A percentile compares a stretch with the other conserved stretches of the same genome.
Conservation (phyloP, 30 jellyfish, hydroid and myxozoan species). For the Sanderia malayensis region DNA sequence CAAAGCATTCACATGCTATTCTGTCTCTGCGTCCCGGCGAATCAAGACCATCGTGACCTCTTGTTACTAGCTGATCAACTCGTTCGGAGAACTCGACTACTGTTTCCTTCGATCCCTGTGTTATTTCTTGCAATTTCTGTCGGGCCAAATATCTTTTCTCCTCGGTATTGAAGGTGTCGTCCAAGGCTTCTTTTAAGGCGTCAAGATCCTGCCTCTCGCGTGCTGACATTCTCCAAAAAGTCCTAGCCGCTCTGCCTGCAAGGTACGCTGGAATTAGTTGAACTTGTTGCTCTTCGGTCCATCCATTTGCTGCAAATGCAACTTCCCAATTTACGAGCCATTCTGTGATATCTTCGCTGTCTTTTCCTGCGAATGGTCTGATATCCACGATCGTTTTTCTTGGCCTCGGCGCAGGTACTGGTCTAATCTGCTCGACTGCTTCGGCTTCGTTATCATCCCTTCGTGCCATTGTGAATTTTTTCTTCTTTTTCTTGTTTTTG, state of each 20-base stretch:
- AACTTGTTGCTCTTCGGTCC: conserved; percentile 34
- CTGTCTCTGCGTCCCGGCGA: conserved; percentile 34
- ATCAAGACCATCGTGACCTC: conserved; percentile 60
- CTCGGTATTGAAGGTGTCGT: conserved; percentile 26
- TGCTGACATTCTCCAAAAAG: conserved; percentile 24
- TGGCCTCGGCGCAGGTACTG: conserved; percentile 7
- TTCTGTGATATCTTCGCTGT: conserved; percentile 27
- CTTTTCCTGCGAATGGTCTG: conserved; percentile 7
- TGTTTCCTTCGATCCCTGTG: conserved; percentile 35
- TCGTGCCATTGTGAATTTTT: too few relatives aligned
- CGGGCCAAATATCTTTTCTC: conserved; percentile 35
- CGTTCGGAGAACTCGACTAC: conserved; percentile 44
- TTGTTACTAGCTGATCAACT: conserved; percentile 31
- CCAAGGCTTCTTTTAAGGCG: conserved; percentile 24
- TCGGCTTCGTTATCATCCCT: too few relatives aligned
- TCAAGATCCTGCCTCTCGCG: conserved; percentile 25
- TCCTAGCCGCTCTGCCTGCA: conserved; percentile 42
- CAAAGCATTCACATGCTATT: conserved; percentile 32
- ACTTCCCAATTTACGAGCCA: conserved; percentile 36
- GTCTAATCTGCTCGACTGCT: too few relatives aligned
- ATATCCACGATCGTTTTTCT: conserved; percentile 13
- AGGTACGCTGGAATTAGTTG: conserved; percentile 42
- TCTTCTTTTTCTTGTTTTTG: not conserved
- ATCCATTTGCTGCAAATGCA: conserved; percentile 31
- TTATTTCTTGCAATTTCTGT: conserved; percentile 42